Conservation (phyloP, 2,113 vertebrate species). For the Eulemur macaco region DNA sequence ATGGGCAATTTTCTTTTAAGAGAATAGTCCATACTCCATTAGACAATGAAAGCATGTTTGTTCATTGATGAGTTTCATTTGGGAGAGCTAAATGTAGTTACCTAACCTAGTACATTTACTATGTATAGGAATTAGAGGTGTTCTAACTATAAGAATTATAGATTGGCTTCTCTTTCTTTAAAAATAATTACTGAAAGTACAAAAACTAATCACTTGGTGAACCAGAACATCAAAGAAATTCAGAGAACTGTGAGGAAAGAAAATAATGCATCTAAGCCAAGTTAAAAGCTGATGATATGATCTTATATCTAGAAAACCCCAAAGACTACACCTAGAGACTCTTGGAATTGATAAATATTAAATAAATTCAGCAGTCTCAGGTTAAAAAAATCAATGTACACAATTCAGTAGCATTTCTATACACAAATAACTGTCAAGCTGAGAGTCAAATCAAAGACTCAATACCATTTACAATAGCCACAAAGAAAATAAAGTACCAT, state of each 20-base stretch:
- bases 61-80: background rate
- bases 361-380: no score
- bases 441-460: no score
- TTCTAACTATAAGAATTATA: background rate
- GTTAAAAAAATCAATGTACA: no score
- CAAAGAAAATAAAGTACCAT: no score
- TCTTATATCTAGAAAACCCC: no score
- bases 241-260: background rate
- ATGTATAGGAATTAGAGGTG: background rate
- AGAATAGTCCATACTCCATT: conserved; percentile 5
- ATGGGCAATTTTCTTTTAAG: conserved; percentile 53
- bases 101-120: background rate
- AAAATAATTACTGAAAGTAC: background rate
- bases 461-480: no score
- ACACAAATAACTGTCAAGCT: no score
- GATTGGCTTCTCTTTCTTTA: background rate
- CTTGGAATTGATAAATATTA: no score
- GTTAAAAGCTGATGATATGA: background rate
- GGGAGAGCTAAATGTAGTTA: background rate
- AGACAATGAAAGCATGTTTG: conserved; percentile 3
- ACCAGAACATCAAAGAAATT: background rate
- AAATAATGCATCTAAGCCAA: background rate
- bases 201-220: background rate
- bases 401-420: no score
- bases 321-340: no score